phyloP scores from a whole-genome alignment of 2,797 vertebrate genomes.

The Micrastur ruficollis region DNA sequence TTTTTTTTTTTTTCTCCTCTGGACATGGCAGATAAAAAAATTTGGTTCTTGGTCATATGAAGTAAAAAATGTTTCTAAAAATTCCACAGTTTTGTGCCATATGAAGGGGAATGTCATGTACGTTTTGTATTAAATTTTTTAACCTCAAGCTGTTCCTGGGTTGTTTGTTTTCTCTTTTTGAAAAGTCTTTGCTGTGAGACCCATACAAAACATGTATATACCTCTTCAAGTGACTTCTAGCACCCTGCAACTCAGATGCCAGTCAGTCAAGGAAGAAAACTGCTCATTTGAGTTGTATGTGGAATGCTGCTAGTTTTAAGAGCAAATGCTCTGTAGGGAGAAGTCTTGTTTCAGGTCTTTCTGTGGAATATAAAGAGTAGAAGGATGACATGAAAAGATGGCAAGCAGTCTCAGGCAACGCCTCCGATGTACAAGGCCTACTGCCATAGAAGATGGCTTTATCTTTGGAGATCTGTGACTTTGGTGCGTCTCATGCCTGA shows the following conservation, averaged over 20 bases:
- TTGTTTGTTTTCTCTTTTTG: background rate
- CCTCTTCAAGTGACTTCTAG: background rate
- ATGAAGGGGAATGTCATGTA: background rate
- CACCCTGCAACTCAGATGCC: background rate
- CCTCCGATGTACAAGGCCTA: no score
- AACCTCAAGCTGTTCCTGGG: background rate
- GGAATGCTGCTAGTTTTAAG: background rate
- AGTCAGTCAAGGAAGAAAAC: background rate
- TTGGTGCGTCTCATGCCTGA: accelerated
- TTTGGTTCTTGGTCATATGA: background rate
- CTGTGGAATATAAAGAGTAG: background rate
- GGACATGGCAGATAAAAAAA: background rate
- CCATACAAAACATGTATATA: background rate
- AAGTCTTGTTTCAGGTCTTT: background rate
- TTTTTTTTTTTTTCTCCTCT: background rate
- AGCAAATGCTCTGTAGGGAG: background rate
- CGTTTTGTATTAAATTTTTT: background rate
- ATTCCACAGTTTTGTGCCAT: background rate
- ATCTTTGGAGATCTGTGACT: background rate
- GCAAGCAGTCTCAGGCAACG: background rate
- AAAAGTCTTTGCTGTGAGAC: background rate
- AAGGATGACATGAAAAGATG: background rate
- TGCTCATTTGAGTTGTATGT: background rate
- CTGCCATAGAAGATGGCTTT: background rate
- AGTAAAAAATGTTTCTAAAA: background rate